phyloP scores from a whole-genome alignment of 2,113 vertebrate genomes.

The Callopanchax toddi region DNA sequence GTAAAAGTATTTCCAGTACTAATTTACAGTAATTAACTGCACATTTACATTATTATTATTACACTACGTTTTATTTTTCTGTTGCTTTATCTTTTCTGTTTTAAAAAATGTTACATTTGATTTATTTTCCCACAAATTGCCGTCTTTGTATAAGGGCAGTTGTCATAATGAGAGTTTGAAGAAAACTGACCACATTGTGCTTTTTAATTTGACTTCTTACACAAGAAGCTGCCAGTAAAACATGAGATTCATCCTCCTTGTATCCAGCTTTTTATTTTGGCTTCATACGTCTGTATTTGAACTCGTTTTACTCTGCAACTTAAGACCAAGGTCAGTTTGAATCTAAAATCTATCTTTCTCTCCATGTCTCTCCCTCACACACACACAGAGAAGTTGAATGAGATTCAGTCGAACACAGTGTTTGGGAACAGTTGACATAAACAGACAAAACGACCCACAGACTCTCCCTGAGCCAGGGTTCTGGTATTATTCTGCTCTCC shows the following conservation, averaged over 20 bases:
- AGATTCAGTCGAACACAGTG: background rate
- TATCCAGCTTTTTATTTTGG: background rate
- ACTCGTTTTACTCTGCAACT: too few species aligned
- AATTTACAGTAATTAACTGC: too few species aligned
- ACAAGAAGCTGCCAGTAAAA: background rate
- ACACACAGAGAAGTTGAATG: background rate
- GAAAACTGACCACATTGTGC: background rate
- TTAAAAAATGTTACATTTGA: too few species aligned
- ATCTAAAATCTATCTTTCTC: background rate
- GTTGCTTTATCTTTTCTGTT: too few species aligned
- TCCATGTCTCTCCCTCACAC: too few species aligned
- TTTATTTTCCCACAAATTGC: background rate
- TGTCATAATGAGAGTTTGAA: background rate
- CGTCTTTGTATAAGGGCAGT: background rate
- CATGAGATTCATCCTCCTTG: background rate
- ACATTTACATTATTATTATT: too few species aligned
- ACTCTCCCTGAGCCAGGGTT: background rate
- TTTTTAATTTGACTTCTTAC: background rate
- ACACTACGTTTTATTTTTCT: too few species aligned
- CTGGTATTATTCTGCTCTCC: constrained; percentile 1
- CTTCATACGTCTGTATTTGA: too few species aligned
- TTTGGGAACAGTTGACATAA: constrained; percentile 14
- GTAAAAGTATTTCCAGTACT: too few species aligned
- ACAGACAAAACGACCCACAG: background rate
- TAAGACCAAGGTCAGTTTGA: background rate